Percentiles rank a stretch among this genome's conserved stretches.
Conservation (phyloP, 2,797 vertebrate genomes). For the Leptodactylus fallax region DNA sequence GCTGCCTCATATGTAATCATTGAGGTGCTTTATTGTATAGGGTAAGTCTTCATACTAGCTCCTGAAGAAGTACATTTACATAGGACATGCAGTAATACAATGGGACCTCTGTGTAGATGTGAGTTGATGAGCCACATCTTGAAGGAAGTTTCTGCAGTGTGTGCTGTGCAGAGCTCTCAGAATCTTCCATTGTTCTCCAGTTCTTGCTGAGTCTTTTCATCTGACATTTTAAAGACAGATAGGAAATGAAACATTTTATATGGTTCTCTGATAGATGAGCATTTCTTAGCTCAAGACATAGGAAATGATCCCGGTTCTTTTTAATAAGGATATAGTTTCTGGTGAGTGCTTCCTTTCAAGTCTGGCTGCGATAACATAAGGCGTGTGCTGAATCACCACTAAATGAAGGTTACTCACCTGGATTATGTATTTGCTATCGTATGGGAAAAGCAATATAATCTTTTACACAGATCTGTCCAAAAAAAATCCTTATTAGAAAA, state of each 20-base stretch:
- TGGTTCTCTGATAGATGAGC: not conserved
- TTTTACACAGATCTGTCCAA: not conserved
- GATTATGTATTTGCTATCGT: not conserved
- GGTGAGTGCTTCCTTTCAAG: conserved; percentile 20
- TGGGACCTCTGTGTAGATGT: not conserved
- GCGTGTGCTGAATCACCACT: conserved; percentile 6
- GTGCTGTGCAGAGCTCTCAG: not conserved
- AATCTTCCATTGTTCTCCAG: conserved; percentile 11
- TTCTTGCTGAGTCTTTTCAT: conserved; percentile 14
- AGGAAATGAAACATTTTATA: conserved; percentile 37
- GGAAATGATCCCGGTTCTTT: conserved; percentile 6
- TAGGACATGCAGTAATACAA: not conserved
- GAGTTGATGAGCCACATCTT: not conserved
- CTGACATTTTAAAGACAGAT: conserved; percentile 18
- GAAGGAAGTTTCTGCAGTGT: not conserved
- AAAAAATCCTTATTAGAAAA: not conserved
- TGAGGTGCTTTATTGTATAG: no score
- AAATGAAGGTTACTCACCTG: conserved; percentile 28
- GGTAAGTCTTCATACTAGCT: no score
- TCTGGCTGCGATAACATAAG: conserved; percentile 15
- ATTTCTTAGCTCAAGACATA: conserved; percentile 20
- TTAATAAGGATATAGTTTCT: conserved; percentile 26
- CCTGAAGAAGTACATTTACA: no score
- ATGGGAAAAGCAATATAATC: not conserved
- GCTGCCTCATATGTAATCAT: not conserved